Percentiles rank a stretch among this genome's conserved stretches.
phyloP scores from a whole-genome alignment of 2,797 vertebrate species.

The Periophthalmus magnuspinnatus region DNA sequence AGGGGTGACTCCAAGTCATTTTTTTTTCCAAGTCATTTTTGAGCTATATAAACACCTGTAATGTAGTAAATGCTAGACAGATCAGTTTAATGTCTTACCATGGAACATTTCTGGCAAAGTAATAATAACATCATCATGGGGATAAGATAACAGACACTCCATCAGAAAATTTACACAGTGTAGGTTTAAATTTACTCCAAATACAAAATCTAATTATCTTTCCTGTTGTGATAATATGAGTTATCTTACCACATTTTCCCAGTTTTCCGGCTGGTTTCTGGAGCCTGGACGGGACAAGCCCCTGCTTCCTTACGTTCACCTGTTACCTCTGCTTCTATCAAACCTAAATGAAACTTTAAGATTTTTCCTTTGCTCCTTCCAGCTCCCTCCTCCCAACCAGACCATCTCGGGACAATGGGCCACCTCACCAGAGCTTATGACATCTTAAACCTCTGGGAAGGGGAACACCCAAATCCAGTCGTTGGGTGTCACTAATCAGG shows the following conservation, averaged over 20 bases:
- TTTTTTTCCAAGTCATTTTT: too few species aligned
- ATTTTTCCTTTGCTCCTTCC: constrained; percentile 14
- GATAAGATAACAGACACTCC: too few species aligned
- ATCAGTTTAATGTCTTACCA: too few species aligned
- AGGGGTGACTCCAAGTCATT: too few species aligned
- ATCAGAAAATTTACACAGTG: too few species aligned
- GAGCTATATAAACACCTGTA: too few species aligned
- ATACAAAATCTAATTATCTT: not conserved
- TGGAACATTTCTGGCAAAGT: too few species aligned
- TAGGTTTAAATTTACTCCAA: not conserved
- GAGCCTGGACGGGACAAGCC: constrained; percentile 31
- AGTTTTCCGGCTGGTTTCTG: constrained; percentile 24
- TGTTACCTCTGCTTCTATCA: not conserved
- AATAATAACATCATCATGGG: too few species aligned
- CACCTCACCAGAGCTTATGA: constrained; percentile 52
- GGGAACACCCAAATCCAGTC: constrained; percentile 77
- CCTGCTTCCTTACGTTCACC: constrained; percentile 14
- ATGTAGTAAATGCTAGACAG: too few species aligned
- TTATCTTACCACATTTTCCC: constrained; percentile 73
- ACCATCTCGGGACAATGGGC: constrained; percentile 54
- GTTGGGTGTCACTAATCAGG: constrained; percentile 55
- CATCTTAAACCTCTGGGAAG: constrained; percentile 78
- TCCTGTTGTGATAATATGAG: not conserved
- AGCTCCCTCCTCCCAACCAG: constrained; percentile 39
- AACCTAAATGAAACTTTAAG: not conserved